Conservation (phyloP, 1,140 invertebrate genomes). For the Melitaea cinxia region DNA sequence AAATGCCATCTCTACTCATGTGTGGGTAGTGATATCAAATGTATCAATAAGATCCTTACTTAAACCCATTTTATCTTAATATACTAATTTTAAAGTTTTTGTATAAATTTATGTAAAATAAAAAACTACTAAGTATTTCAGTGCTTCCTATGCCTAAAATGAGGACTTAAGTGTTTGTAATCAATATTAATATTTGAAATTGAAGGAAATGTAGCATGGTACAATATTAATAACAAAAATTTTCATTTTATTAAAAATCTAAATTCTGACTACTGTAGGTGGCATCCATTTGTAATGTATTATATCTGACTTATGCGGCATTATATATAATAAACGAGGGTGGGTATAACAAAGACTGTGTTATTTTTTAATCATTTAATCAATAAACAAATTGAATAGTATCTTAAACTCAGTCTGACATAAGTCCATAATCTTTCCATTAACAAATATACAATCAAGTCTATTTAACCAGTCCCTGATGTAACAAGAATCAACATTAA, state of each 20-base stretch:
- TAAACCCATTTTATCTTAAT: slow-evolving; percentile 49
- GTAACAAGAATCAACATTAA: slow-evolving; percentile 39
- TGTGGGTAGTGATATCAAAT: slow-evolving; percentile 77
- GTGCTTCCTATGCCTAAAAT: too few species aligned
- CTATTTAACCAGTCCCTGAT: slow-evolving; percentile 37
- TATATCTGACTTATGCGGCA: neutral
- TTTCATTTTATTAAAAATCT: neutral
- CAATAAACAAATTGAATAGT: slow-evolving; percentile 66
- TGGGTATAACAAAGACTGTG: slow-evolving; percentile 36
- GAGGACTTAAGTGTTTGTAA: too few species aligned
- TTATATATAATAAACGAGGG: neutral
- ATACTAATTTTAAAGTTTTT: too few species aligned
- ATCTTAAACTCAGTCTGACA: slow-evolving; percentile 75
- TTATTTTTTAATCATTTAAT: slow-evolving; percentile 65
- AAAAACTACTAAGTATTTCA: too few species aligned
- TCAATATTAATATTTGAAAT: too few species aligned
- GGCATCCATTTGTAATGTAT: neutral
- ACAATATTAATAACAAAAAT: too few species aligned
- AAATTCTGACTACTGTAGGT: neutral
- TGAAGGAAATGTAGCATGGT: too few species aligned
- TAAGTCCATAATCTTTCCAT: slow-evolving; percentile 63
- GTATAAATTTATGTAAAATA: too few species aligned
- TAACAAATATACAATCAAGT: slow-evolving; percentile 60
- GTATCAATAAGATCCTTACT: slow-evolving; percentile 66
- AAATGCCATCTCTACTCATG: slow-evolving; percentile 73